Base-by-base conservation (phyloP, 2,113 vertebrate species). In the Hippocampus guttulatus region DNA sequence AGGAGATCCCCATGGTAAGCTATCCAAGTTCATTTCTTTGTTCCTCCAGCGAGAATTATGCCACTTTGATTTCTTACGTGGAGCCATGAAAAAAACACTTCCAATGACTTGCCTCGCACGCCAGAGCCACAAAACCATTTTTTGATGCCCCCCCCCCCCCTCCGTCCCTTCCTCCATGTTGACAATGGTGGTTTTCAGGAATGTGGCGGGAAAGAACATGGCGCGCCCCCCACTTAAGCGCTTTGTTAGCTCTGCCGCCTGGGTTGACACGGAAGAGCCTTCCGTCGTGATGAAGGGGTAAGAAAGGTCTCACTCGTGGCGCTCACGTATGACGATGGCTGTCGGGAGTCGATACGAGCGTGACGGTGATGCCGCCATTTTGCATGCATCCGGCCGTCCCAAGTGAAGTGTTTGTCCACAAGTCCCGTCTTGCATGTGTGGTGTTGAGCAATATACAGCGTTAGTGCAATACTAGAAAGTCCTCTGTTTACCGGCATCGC, bases 211-310 rank as follows among this genome's bases (percentile, higher is more conserved):
- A 63, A 96, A 95, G 89, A 92, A 81, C 1, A 85, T 90, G 30
- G 77, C 73, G 10, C 94, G 94, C 11, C 95, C 95, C 21, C 94
- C 94, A 0, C 88, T 99, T 54, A 95, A 96, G 51, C 92, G 95
- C 8, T 95, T 95, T 85, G 88, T 95, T 80, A 97, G 94, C 88
- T 94, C 94, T 0, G 93, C 92, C 23, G 90, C 94, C 83, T 97
- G 96, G 94, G 85, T 93, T 5, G 94, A 96, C 41, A 90, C 91
- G 0, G 94, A 93, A 52, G 93, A 93, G 14, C 91, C 93, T 30
- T 84, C 86, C 25, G 49, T 85, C 70, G 89, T 93, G 79, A 94
- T 93, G 75, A 85, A 91, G 65, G 94, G 93, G 96, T 99, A 93
- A 94, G 95, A 91, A 77, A 70, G 62, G 69, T 40, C 40, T 23